Base-by-base conservation (phyloP, 2,797 vertebrate species). In the Melanotaenia pygmaea region DNA sequence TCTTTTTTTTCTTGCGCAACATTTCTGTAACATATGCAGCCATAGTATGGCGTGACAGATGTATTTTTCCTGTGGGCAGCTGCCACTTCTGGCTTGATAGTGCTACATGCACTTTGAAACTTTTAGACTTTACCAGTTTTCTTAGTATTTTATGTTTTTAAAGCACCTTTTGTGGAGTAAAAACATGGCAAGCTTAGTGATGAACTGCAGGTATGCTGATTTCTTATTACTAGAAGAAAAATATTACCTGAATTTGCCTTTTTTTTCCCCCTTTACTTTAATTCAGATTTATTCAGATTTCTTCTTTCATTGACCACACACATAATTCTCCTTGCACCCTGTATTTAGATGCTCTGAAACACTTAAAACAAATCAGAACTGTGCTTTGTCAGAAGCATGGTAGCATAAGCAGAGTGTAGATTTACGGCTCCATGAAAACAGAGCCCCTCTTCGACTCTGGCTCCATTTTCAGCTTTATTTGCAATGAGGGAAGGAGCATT, bases 1-100 rank as follows among this genome's bases (percentile, higher is more conserved):
- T 84, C 90, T 83, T 80, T 79, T 57, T 90, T 88, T 89, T 80
- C 81, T 90, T 85, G 74, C 50, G 69, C 74, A 89, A 88, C 72
- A 86, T 78, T 80, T 81, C 71, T 67, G 28, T 38, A 67, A 85
- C 71, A 72, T 72, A 74, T 74, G 56, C 32, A 76, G 66, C 35
- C 20, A 50, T 35, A 51, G 60, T 40, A 62, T 70, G 66, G 72
- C 50, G 32, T 69, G 79, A 63, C 81, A 43, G 30, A 70, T 67
- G 35, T 68, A 26, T 61, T 63, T 35, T 18, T 71, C 32, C 20
- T 45, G 47, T 66, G 51, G 51, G 22, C 53, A 45, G 45, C 22
- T 32, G 53, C 59, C 28, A 11, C 34, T 69, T 67, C 20, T 61
- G 61, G 47, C 67, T 18, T 45, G 22, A 47, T 22, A 22, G 58